These are phyloP conservation scores for Drosophila sulfurigaster DNA, from an alignment of 1,140 invertebrate species.

Conservation along the genomic window DNA sequence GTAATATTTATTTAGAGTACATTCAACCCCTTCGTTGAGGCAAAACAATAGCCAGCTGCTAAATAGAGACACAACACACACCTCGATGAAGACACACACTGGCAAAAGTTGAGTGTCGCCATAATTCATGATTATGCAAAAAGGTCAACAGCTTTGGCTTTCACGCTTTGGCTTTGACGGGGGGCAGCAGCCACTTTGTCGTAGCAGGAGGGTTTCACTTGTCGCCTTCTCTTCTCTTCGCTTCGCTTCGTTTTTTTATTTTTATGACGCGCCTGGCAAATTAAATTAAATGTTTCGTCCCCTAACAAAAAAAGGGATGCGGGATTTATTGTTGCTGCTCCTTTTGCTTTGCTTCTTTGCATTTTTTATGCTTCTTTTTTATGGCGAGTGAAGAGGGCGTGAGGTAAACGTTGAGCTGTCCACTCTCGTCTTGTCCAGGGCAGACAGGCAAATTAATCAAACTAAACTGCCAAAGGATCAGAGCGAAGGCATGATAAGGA, in stretches of 20 bases:
- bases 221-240: background rate
- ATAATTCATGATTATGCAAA: slow-evolving; percentile 83
- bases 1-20: slow-evolving; percentile 44
- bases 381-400: slow-evolving; percentile 18
- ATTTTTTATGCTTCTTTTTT: slow-evolving; percentile 64
- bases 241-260: slow-evolving; percentile 34
- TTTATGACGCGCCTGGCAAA: slow-evolving; percentile 69
- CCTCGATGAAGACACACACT: slow-evolving; percentile 17
- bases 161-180: slow-evolving; percentile 42
- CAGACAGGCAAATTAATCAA: slow-evolving; percentile 80
- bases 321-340: slow-evolving; percentile 54
- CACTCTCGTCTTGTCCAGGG: slow-evolving; percentile 41
- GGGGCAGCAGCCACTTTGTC: slow-evolving; percentile 3
- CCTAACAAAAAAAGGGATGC: slow-evolving; percentile 60
- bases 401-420: background rate
- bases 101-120: slow-evolving; percentile 61
- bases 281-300: slow-evolving; percentile 71
- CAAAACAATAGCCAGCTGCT: slow-evolving; percentile 49
- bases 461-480: slow-evolving; percentile 77
- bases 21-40: slow-evolving; percentile 29
- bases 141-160: slow-evolving; percentile 73
- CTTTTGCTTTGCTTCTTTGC: slow-evolving; percentile 43
- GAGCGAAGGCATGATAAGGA: slow-evolving; percentile 40
- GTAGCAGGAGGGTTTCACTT: slow-evolving; percentile 1
- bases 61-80: slow-evolving; percentile 9